A percentile compares a stretch with the other conserved stretches of the same genome.
Evolutionary conservation across 2,113 vertebrate species (phyloP).

Genomic region (Rhynchopsitta pachyrhyncha): DNA sequence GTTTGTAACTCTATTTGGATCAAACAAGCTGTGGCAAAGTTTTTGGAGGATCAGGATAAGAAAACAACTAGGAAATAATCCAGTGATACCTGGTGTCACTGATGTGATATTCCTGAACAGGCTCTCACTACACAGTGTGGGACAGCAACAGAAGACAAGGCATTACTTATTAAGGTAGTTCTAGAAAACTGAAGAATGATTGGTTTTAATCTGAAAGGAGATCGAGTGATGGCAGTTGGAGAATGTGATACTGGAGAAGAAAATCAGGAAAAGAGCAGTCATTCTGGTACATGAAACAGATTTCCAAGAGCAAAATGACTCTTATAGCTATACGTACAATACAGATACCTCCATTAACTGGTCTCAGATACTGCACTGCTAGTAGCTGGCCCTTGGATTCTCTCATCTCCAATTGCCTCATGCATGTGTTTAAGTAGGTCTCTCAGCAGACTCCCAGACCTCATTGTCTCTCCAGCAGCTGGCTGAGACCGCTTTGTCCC

Average conservation of each 20-base stretch:
- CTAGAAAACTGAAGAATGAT: neutral
- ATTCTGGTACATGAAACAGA: neutral
- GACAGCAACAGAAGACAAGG: neutral
- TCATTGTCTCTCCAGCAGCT: neutral
- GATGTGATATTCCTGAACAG: neutral
- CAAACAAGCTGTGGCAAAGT: neutral
- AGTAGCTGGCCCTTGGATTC: neutral
- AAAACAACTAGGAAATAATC: neutral
- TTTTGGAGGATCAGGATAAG: neutral
- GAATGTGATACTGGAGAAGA: neutral
- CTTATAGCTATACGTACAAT: neutral
- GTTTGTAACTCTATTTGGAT: neutral
- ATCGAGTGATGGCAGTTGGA: accelerated
- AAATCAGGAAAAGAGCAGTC: neutral
- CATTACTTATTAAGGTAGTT: neutral
- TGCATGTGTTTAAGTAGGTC: neutral
- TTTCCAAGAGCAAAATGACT: neutral
- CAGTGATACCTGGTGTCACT: no score
- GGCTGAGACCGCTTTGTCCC: neutral
- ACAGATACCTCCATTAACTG: neutral
- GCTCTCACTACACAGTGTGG: neutral
- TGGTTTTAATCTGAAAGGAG: neutral
- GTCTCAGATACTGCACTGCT: neutral
- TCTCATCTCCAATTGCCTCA: neutral
- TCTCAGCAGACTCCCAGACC: neutral